Evolutionary conservation across 2,797 vertebrate species (phyloP).

Genomic region (Loriculus beryllinus): DNA sequence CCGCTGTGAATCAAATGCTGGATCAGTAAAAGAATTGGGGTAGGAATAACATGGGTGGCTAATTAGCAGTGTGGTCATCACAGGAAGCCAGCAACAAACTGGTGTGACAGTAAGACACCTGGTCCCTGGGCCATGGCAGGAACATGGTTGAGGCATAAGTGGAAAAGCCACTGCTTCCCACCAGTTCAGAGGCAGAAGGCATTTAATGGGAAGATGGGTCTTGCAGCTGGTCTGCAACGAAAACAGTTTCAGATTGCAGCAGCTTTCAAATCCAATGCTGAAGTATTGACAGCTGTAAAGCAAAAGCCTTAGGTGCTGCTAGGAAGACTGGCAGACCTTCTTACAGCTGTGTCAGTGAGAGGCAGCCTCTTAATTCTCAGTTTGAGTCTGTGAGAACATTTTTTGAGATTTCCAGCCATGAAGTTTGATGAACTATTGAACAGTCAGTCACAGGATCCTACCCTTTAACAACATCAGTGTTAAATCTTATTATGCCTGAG

Average conservation of each 20-base stretch:
- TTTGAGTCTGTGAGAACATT: background rate
- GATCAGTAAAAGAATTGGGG: background rate
- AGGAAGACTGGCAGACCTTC: background rate
- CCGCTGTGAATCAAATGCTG: background rate
- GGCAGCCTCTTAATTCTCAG: background rate
- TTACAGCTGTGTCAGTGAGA: background rate
- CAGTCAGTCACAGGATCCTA: background rate
- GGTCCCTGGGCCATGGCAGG: background rate
- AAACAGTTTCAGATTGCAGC: background rate
- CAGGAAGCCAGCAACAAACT: background rate
- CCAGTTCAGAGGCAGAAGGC: background rate
- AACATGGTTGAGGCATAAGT: background rate
- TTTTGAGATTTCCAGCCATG: background rate
- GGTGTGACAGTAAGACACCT: background rate
- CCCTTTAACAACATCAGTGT: background rate
- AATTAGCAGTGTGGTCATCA: background rate
- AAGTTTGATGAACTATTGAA: background rate
- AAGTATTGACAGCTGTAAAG: background rate
- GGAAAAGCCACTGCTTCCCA: background rate
- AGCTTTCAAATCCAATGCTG: background rate
- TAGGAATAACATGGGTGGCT: background rate
- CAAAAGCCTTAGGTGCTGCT: background rate
- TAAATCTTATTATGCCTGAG: background rate
- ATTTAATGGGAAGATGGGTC: fast-evolving
- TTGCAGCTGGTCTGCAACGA: background rate